Percentiles rank a stretch among this genome's conserved stretches.
Conservation (phyloP, 2,797 vertebrate species). For the Thalassophryne amazonica region DNA sequence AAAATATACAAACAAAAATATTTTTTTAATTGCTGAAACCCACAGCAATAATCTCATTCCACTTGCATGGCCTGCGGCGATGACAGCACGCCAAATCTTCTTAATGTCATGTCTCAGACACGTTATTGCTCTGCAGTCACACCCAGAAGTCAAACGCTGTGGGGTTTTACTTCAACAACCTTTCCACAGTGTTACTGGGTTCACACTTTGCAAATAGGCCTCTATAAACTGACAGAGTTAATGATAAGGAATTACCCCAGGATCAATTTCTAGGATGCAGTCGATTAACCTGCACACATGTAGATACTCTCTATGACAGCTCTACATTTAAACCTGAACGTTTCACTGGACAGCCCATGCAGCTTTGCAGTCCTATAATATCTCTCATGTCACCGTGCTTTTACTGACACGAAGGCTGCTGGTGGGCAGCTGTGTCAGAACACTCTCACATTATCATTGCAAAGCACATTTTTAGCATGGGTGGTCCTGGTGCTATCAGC, state of each 20-base stretch:
- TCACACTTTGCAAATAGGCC: conserved; percentile 2
- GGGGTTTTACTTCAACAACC: conserved; percentile 30
- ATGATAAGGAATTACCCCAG: conserved; percentile 6
- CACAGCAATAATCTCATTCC: conserved; percentile 12
- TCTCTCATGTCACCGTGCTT: background rate
- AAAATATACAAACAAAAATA: background rate
- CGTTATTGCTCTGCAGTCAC: conserved; percentile 27
- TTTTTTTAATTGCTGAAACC: background rate
- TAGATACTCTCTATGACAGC: background rate
- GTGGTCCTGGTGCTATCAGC: background rate
- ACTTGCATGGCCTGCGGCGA: conserved; percentile 7
- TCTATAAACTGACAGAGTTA: conserved; percentile 4
- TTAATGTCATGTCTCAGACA: conserved; percentile 12
- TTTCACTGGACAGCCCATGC: background rate
- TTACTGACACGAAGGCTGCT: background rate
- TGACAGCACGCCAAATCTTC: conserved; percentile 23
- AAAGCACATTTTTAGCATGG: conserved; percentile 27
- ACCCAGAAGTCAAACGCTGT: conserved; percentile 25
- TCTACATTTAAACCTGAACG: background rate
- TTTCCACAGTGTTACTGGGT: conserved; percentile 9
- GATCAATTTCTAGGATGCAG: background rate
- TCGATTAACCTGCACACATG: background rate
- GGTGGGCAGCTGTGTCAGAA: background rate
- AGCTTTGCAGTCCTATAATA: background rate
- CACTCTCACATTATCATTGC: conserved; percentile 15